Conservation (phyloP, 2,113 vertebrate genomes). For the Rafetus swinhoei region DNA sequence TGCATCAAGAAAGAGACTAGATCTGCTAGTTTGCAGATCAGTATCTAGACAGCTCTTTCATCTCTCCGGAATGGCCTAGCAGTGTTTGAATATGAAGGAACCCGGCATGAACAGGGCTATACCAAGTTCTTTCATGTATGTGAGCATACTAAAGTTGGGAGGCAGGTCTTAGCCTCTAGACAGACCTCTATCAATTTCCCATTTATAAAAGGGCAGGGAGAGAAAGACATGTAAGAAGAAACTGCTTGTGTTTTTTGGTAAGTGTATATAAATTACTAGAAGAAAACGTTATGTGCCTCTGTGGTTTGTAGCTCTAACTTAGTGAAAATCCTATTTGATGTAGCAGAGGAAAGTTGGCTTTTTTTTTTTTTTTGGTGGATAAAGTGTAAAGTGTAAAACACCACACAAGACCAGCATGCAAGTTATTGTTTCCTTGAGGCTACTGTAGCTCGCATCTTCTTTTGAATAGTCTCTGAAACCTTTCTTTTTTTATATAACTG, state of each 20-base stretch:
- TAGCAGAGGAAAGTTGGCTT: background rate
- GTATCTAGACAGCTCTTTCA: background rate
- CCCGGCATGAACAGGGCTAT: background rate
- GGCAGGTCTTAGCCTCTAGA: background rate
- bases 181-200: constrained; percentile 27
- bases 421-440: constrained; percentile 47
- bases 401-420: constrained; percentile 51
- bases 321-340: constrained; percentile 36
- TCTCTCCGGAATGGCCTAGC: background rate
- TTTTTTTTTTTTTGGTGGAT: constrained; percentile 24
- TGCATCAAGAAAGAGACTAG: background rate
- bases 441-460: constrained; percentile 26
- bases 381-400: constrained; percentile 33
- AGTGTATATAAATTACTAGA: background rate
- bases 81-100: background rate
- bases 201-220: constrained; percentile 20
- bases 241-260: background rate
- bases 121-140: background rate
- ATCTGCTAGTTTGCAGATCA: background rate
- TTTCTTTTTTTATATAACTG: constrained; percentile 7
- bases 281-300: background rate
- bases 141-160: constrained; percentile 7
- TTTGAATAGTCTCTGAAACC: constrained; percentile 23
- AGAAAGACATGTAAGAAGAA: constrained; percentile 13
- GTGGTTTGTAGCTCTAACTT: background rate